These are phyloP conservation scores for Phytoseiulus persimilis DNA, from an alignment of 2,888 invertebrate species.

Conservation along the genomic window DNA sequence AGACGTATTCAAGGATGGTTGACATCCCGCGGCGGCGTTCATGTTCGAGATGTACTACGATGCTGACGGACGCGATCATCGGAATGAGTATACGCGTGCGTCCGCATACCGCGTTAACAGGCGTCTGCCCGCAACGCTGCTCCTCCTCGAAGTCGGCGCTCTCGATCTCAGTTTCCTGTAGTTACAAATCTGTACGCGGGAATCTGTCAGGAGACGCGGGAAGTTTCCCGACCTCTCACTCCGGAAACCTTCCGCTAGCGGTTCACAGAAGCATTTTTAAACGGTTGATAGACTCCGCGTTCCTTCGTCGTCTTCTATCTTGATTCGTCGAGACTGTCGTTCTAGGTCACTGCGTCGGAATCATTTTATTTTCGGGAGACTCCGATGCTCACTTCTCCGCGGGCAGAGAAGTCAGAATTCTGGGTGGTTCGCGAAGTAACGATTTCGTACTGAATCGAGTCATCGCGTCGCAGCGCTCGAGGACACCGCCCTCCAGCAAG, in stretches of 20 bases:
- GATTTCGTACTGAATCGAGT: neutral
- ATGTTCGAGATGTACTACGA: no score
- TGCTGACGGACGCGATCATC: neutral
- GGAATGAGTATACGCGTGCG: no score
- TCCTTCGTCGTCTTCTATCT: neutral
- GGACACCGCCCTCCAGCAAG: no score
- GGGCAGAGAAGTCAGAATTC: no score
- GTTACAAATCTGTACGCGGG: no score
- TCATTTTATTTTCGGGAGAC: neutral
- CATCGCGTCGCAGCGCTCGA: no score
- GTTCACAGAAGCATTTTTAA: neutral
- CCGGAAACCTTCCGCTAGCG: neutral
- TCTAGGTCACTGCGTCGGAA: constrained; percentile 5
- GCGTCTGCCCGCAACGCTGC: no score
- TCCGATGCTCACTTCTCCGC: no score
- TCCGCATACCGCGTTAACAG: no score
- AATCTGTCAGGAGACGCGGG: no score
- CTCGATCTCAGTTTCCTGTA: no score
- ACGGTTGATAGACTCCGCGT: neutral
- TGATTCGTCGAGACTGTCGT: constrained; percentile 5
- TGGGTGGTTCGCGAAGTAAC: neutral
- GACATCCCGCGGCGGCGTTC: neutral
- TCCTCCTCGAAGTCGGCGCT: no score
- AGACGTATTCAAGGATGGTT: neutral
- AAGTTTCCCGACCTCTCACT: neutral